Conservation (phyloP, 2,888 invertebrate species). For the Parochlus steinenii region DNA sequence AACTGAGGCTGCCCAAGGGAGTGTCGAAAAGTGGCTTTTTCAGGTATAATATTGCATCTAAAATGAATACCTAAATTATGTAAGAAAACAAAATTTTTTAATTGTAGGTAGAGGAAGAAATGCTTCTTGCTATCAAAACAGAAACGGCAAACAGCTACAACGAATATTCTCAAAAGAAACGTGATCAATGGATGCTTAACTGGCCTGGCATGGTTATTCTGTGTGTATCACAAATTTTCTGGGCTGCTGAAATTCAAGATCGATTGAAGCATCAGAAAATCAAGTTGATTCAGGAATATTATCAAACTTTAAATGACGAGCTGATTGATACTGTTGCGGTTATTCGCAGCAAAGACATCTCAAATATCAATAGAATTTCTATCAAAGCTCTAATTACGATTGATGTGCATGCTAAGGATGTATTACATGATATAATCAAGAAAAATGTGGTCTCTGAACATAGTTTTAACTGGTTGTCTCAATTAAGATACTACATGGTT, state of each 20-base stretch:
- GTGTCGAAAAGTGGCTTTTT: constrained; percentile 50
- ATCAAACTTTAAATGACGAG: constrained; percentile 31
- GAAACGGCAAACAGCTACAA: constrained; percentile 30
- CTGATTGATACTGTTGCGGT: constrained; percentile 37
- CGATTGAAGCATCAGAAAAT: constrained; percentile 32
- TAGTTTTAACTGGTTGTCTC: constrained; percentile 56
- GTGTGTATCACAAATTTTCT: constrained; percentile 42
- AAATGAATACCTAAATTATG: no score
- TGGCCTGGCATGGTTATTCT: constrained; percentile 49
- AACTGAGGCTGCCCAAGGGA: constrained; percentile 36
- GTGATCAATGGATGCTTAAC: constrained; percentile 37
- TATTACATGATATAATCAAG: constrained; percentile 38
- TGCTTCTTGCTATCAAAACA: constrained; percentile 36
- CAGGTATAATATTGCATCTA: no score
- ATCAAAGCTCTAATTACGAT: constrained; percentile 50
- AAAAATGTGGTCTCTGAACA: constrained; percentile 35
- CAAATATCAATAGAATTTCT: constrained; percentile 42
- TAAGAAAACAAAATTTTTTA: no score
- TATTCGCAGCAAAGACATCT: constrained; percentile 38
- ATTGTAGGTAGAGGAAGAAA: constrained; percentile 41
- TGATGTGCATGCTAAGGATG: constrained; percentile 55
- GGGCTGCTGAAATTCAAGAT: constrained; percentile 45
- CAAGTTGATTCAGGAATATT: constrained; percentile 31
- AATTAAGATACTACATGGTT: constrained; percentile 54
- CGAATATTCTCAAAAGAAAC: constrained; percentile 25